Percentiles rank a stretch among this genome's conserved stretches.
These are phyloP conservation scores for Drosophila tani DNA, from an alignment of 1,140 invertebrate genomes.

Conservation along the genomic window DNA sequence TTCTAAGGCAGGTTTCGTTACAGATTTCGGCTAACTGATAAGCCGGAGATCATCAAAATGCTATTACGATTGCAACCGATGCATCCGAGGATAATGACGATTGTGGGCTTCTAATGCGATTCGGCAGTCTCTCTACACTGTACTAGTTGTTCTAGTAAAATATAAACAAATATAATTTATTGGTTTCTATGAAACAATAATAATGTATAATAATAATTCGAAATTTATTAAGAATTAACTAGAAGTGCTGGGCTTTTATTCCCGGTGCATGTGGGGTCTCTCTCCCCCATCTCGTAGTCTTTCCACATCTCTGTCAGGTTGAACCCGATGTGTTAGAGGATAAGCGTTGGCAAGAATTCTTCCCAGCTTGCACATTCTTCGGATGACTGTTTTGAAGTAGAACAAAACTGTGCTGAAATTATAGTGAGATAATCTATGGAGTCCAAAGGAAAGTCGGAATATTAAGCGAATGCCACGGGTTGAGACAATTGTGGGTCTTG, in stretches of 20 bases:
- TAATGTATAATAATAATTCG: not conserved
- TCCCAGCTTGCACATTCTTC: conserved; percentile 40
- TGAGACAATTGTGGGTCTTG: conserved; percentile 31
- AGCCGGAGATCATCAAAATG: conserved; percentile 68
- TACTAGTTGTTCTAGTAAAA: too few species aligned
- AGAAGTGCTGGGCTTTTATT: not conserved
- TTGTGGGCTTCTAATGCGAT: conserved; percentile 36
- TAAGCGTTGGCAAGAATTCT: conserved; percentile 41
- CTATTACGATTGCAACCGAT: conserved; percentile 60
- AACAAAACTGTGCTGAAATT: conserved; percentile 46
- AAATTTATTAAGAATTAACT: not conserved
- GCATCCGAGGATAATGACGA: conserved; percentile 26
- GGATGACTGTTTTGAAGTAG: conserved; percentile 36
- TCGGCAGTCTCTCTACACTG: not conserved
- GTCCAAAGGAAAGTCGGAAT: conserved; percentile 32
- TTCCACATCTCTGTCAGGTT: conserved; percentile 23
- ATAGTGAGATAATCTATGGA: conserved; percentile 35
- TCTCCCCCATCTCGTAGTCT: conserved; percentile 1
- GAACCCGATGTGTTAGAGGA: conserved; percentile 40
- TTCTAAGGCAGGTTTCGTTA: conserved; percentile 71
- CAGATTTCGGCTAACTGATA: conserved; percentile 77
- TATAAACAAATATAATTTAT: not conserved
- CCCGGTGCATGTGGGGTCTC: conserved; percentile 9
- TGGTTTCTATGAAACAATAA: too few species aligned
- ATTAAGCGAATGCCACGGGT: conserved; percentile 23